phyloP scores from a whole-genome alignment of 2,888 invertebrate genomes.

The Ecdyonurus torrentis region DNA sequence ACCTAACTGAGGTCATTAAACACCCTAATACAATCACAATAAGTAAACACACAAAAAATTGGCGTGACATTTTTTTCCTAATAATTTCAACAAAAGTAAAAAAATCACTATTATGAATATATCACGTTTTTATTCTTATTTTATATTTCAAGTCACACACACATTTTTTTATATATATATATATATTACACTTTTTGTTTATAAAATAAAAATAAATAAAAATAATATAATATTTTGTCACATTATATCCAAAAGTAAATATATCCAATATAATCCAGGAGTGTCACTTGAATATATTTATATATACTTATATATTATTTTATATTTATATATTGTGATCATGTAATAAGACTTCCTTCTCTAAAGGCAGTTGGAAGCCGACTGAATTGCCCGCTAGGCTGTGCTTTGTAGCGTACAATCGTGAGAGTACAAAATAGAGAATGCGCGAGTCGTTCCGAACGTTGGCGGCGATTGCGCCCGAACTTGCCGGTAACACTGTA shows the following conservation, averaged over 20 bases:
- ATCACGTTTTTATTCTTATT: too few relatives aligned
- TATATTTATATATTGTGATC: neutral
- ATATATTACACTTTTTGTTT: neutral
- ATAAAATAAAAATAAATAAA: neutral
- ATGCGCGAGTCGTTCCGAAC: neutral
- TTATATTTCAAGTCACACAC: too few relatives aligned
- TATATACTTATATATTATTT: neutral
- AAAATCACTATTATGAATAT: too few relatives aligned
- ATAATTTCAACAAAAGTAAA: neutral
- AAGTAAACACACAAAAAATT: neutral
- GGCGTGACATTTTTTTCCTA: neutral
- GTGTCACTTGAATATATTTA: neutral
- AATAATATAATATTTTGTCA: neutral
- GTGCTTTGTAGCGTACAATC: neutral
- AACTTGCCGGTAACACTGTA: neutral
- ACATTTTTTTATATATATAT: neutral
- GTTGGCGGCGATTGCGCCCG: neutral
- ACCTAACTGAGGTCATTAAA: slow-evolving; percentile 15
- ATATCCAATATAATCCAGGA: too few relatives aligned
- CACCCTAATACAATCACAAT: neutral
- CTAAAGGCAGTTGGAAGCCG: neutral
- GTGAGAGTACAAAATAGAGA: too few relatives aligned
- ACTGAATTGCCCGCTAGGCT: neutral
- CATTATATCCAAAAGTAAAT: too few relatives aligned
- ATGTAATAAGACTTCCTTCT: neutral